Conservation (phyloP, 2,113 vertebrate species). For the Prinia subflava region DNA sequence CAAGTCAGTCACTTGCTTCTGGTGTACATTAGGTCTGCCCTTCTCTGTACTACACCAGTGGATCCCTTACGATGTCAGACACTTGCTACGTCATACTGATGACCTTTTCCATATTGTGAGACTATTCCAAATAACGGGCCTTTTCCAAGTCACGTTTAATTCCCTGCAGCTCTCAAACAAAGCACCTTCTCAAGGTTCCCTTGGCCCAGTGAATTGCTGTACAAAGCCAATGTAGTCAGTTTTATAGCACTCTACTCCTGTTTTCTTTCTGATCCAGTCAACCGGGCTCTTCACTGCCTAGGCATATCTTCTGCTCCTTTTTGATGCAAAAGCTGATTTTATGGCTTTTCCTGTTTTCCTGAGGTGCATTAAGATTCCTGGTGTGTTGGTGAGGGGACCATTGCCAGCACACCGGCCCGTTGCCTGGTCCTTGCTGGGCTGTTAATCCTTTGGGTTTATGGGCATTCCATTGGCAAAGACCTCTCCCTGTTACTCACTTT, state of each 20-base stretch:
- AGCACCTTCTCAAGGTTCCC: background rate
- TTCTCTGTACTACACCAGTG: background rate
- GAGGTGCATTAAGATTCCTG: fast-evolving
- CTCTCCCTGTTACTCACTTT: background rate
- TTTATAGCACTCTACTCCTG: background rate
- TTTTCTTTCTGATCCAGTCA: background rate
- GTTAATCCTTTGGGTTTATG: fast-evolving
- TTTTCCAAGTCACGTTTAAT: background rate
- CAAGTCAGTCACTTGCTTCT: background rate
- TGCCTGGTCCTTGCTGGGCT: background rate
- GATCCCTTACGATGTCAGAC: background rate
- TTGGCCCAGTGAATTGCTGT: background rate
- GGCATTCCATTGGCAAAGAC: background rate
- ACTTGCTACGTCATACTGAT: background rate
- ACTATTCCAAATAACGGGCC: background rate
- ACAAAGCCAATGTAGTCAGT: background rate
- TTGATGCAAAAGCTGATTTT: background rate
- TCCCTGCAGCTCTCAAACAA: background rate
- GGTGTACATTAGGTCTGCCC: fast-evolving
- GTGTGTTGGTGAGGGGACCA: fast-evolving
- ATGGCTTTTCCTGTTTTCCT: background rate
- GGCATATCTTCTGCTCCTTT: background rate
- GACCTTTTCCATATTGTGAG: background rate
- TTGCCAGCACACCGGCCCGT: background rate
- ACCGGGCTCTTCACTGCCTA: background rate